Percentiles rank a stretch among this genome's conserved stretches.
These are phyloP conservation scores for Hanleya hanleyi DNA, from an alignment of 2,888 invertebrate species.

Conservation along the genomic window DNA sequence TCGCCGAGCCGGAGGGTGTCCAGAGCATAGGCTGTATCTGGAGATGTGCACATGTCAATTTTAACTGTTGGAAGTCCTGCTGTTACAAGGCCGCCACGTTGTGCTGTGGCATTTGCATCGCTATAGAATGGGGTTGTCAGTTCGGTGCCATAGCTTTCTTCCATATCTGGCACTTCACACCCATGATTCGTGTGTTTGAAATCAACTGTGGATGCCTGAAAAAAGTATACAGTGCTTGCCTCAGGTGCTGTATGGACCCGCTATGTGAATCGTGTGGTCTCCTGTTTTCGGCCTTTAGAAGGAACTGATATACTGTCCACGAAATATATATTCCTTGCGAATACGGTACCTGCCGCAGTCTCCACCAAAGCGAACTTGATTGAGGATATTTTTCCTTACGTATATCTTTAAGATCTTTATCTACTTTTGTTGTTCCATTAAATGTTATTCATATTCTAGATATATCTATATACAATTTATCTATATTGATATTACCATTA, in stretches of 20 bases:
- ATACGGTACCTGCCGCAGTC: no score
- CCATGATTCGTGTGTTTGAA: conserved; percentile 40
- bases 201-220: conserved; percentile 74
- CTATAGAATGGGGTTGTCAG: conserved; percentile 76
- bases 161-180: conserved; percentile 56
- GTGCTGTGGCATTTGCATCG: conserved; percentile 80
- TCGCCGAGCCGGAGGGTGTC: conserved; percentile 30
- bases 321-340: no score
- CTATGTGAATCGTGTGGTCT: conserved; percentile 42
- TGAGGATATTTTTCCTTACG: no score
- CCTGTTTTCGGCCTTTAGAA: conserved; percentile 41
- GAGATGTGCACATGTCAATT: conserved; percentile 81
- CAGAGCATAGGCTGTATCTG: conserved; percentile 80
- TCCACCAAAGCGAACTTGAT: no score
- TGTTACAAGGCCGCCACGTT: conserved; percentile 82
- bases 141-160: conserved; percentile 77
- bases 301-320: no score
- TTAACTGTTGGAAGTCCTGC: conserved; percentile 79
- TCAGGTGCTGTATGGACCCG: conserved; percentile 42
- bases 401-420: no score
- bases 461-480: no score
- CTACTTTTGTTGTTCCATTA: no score
- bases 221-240: conserved; percentile 26
- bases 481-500: no score
- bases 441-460: no score